phyloP scores from a whole-genome alignment of 1,140 invertebrate genomes.

The Sycophila sp. region DNA sequence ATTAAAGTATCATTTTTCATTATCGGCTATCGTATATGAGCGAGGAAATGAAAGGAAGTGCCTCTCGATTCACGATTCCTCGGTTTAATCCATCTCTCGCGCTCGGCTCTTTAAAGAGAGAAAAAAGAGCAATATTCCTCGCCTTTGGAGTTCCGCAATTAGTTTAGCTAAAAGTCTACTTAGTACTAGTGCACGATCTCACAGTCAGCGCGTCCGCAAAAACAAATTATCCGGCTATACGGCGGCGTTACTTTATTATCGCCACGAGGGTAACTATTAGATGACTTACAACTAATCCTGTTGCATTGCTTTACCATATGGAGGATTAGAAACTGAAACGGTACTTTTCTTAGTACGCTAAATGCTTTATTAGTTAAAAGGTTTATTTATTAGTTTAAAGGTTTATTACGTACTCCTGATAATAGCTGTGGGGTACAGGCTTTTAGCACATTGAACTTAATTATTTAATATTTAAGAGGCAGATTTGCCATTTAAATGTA shows the following conservation, averaged over 20 bases:
- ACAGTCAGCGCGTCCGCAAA: conserved; percentile 9
- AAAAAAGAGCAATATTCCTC: not conserved
- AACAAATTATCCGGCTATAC: conserved; percentile 17
- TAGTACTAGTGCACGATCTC: not conserved
- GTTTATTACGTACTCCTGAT: too few species aligned
- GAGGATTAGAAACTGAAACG: too few species aligned
- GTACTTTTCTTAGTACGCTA: not conserved
- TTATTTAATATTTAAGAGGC: too few species aligned
- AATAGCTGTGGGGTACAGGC: too few species aligned
- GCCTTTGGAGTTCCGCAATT: conserved; percentile 1
- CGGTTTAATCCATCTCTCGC: not conserved
- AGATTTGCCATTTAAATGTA: too few species aligned
- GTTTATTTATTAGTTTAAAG: too few species aligned
- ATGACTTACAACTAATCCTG: not conserved
- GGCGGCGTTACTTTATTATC: conserved; percentile 23
- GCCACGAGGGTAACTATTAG: conserved; percentile 3
- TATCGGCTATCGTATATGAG: too few species aligned
- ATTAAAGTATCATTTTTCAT: too few species aligned
- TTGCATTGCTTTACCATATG: not conserved
- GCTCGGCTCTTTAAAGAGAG: not conserved
- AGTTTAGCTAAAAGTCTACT: conserved; percentile 22
- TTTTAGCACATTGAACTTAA: too few species aligned
- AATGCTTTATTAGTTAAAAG: conserved; percentile 32
- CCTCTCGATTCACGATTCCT: conserved; percentile 11
- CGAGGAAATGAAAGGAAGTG: conserved; percentile 15